Base-by-base conservation (phyloP, 2,797 vertebrate species). In the Cyprinella venusta region DNA sequence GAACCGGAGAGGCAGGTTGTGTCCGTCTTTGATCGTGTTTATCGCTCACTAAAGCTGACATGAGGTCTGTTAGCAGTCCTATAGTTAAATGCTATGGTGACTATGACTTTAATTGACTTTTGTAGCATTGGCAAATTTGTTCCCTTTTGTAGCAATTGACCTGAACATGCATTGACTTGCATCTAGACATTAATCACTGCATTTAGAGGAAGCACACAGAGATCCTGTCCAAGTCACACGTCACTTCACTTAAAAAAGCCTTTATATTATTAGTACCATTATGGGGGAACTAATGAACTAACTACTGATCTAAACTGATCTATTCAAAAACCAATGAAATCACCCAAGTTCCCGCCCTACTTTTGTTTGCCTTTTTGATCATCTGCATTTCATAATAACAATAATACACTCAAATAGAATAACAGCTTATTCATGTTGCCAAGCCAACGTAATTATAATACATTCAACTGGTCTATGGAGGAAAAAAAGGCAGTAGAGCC, bases 171-270 rank as follows among this genome's bases (percentile, higher is more conserved):
- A 54, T 76, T 84, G 63, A 71, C 90, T 87, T 56, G 42, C 88
- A 89, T 90, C 90, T 87, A 87, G 84, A 45, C 71, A 67, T 65
- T 77, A 77, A 68, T 81, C 42, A 86, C 64, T 59, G 13, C 12
- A 56, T 59, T 38, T 40, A 1, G 12, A 54, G 19, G 21, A 69
- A 24, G 19, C 19, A 4, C 19, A 38, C 19, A 6, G 6, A n/a
- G 21, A 24, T 42, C 36, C 4, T 12, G 19, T 9, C 21, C 19
- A 69, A 21, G 36, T 38, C 1, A 36, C 56, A 59, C n/a, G 12
- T 59, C 4, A 45, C 12, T 45, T 13, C 42, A 42, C 9, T 38
- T 30, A 30, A n/a, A n/a, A n/a, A n/a, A n/a, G n/a, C n/a, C n/a
- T n/a, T n/a, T n/a, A n/a, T n/a, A n/a, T n/a, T n/a, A n/a, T n/a